Conservation (phyloP, 2,113 vertebrate species). For the Thinocorus orbignyianus region DNA sequence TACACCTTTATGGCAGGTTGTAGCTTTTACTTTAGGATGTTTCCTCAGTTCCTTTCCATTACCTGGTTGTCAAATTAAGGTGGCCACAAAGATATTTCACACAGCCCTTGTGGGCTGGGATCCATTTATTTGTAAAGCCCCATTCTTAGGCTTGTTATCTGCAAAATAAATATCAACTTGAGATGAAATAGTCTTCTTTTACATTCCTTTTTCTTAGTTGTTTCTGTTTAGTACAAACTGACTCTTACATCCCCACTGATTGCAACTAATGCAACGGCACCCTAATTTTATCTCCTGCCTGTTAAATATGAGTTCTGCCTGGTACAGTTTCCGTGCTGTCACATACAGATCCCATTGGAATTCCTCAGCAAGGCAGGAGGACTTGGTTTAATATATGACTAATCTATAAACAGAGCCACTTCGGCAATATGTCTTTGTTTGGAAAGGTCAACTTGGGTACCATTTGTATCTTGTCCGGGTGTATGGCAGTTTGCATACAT, state of each 20-base stretch:
- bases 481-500: accelerated
- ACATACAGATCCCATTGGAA: background rate
- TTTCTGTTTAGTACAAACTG: background rate
- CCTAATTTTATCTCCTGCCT: background rate
- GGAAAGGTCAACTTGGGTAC: background rate
- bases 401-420: background rate
- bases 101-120: background rate
- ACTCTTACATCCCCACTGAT: background rate
- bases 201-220: background rate
- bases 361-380: background rate
- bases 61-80: background rate
- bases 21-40: background rate
- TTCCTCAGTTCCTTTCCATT: background rate
- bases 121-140: background rate
- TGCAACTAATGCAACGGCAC: background rate
- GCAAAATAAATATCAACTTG: background rate
- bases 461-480: background rate
- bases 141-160: background rate
- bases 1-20: background rate
- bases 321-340: background rate
- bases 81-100: background rate
- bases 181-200: background rate
- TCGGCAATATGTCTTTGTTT: background rate
- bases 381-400: background rate
- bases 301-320: background rate